A percentile compares a stretch with the other conserved stretches of the same genome.
Evolutionary conservation across 2,113 vertebrate species (phyloP).

Genomic region (Sylvia atricapilla): DNA sequence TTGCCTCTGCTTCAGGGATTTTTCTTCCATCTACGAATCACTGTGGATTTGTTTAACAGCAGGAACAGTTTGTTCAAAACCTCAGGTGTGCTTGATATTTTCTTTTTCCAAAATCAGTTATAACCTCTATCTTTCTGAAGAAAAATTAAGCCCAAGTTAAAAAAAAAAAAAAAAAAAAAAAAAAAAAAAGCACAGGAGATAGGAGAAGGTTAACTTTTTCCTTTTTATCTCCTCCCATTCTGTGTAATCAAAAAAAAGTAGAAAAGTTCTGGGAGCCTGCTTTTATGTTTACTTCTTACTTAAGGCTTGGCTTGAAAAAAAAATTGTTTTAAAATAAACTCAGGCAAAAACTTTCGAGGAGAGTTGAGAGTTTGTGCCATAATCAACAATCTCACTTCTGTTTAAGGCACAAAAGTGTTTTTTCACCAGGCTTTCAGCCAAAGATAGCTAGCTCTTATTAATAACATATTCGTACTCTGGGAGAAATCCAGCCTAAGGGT

Average conservation of each 20-base stretch:
- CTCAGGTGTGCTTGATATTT: conserved; percentile 28
- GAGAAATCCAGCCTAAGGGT: conserved; percentile 41
- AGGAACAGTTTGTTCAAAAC: conserved; percentile 42
- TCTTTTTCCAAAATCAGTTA: conserved; percentile 19
- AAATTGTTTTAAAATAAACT: not conserved
- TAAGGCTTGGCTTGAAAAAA: not conserved
- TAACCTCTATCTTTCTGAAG: conserved; percentile 6
- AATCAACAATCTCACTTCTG: not conserved
- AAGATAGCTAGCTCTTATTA: not conserved
- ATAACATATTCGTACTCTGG: conserved; percentile 2
- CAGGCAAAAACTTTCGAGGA: not conserved
- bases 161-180: not conserved
- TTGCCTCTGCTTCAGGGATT: conserved; percentile 1
- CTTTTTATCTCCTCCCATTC: not conserved
- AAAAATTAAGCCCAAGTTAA: not conserved
- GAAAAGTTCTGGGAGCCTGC: not conserved
- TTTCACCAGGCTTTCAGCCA: not conserved
- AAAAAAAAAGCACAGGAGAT: not conserved
- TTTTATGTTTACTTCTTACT: not conserved
- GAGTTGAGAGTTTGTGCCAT: not conserved
- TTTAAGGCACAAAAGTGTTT: not conserved
- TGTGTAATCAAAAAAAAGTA: not conserved
- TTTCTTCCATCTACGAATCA: conserved; percentile 28
- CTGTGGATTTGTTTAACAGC: conserved; percentile 17
- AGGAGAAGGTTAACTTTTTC: not conserved